Percentiles rank a stretch among this genome's conserved stretches.
These are phyloP conservation scores for Poecilia gillii DNA, from an alignment of 2,797 vertebrate species.

Conservation along the genomic window DNA sequence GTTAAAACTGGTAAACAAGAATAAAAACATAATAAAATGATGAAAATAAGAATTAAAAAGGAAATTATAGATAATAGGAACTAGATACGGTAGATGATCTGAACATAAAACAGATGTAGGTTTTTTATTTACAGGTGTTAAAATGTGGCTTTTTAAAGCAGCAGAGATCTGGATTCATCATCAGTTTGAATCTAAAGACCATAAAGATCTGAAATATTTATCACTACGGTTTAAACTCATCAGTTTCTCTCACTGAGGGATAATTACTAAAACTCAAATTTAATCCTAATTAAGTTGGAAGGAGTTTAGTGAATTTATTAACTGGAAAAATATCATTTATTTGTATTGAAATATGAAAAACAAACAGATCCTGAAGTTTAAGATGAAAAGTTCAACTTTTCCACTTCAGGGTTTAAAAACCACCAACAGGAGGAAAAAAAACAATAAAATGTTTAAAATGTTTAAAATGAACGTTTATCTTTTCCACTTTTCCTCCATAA, in stretches of 20 bases:
- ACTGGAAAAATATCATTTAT: background rate
- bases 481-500: background rate
- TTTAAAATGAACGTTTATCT: background rate
- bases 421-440: no score
- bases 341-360: background rate
- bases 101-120: no score
- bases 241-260: no score
- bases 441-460: background rate
- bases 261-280: background rate
- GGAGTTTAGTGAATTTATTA: background rate
- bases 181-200: background rate
- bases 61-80: no score
- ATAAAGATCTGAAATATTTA: background rate
- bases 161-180: background rate
- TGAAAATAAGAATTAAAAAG: no score
- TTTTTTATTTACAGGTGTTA: no score
- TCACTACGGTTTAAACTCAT: background rate
- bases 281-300: no score
- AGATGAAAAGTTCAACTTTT: background rate
- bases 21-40: no score
- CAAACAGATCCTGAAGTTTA: background rate
- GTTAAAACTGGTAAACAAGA: no score
- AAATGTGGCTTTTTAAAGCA: no score
- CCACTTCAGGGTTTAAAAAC: no score
- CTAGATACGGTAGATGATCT: no score